Base-by-base conservation (phyloP, 2,797 vertebrate species). In the Pogoniulus pusillus region DNA sequence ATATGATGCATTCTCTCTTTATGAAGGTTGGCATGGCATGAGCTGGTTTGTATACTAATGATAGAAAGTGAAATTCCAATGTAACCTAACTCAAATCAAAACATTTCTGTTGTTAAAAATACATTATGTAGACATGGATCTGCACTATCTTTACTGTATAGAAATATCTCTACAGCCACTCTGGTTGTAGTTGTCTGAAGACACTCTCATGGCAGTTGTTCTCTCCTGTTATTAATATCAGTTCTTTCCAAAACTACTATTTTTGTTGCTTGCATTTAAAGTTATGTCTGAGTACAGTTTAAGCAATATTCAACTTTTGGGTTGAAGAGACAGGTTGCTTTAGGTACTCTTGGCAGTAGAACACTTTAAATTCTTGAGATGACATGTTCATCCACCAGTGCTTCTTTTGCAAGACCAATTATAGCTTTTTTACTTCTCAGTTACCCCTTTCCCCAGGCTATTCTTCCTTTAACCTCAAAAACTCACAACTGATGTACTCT, bases 241-340 rank as follows among this genome's bases (percentile, higher is more conserved):
- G 3, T 51, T 74, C 47, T 70, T 85, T 51, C 43, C 19, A 64
- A 68, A 77, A 72, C 19, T 34, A 12, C 45, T 1, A 10, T 23
- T 83, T 74, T 64, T 82, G 16, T 74, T 83, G 12, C 72, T 90
- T 80, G 29, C 53, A 27, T 82, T 93, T 43, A 26, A 80, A 87
- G 37, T 59, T 66, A 12, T 49, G 24, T 37, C 35, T 60, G 32
- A 45, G 16, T 64, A 30, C 27, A 57, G 24, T 75, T 76, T 49
- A 75, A 89, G 54, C 47, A 68, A 22, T 49, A 13, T 10, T 77
- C 12, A 57, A 1, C 34, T 65, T 47, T 9, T 72, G 70, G 12
- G 41, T 80, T 63, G 1, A 5, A 62, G 54, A 74, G 7, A 37
- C 51, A 80, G 70, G 35, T 35, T 60, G 65, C 39, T 53, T 58